These are phyloP conservation scores for Yponomeuta plumbellus DNA, from an alignment of 2,888 invertebrate genomes.

Conservation along the genomic window DNA sequence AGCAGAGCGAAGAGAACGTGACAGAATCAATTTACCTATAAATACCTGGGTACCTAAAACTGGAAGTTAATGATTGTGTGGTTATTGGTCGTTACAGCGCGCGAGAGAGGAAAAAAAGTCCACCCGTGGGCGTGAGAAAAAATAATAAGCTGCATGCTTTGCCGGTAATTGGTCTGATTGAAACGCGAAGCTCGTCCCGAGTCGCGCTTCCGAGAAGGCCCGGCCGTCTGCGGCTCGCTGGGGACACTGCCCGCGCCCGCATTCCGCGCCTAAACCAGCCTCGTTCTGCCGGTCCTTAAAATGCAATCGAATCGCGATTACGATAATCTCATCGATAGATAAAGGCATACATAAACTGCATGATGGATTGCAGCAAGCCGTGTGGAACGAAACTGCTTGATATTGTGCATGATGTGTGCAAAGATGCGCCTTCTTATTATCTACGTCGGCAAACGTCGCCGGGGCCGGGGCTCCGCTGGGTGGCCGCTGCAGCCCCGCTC, in stretches of 20 bases:
- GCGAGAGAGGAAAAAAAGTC: neutral
- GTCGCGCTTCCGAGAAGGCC: slow-evolving; percentile 55
- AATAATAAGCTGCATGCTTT: slow-evolving; percentile 48
- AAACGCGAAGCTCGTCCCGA: slow-evolving; percentile 62
- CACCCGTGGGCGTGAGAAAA: slow-evolving; percentile 46
- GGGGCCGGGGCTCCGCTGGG: slow-evolving; percentile 60
- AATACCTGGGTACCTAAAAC: neutral
- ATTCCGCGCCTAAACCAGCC: slow-evolving; percentile 7
- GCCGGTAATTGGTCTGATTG: slow-evolving; percentile 73
- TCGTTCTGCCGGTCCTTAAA: slow-evolving; percentile 23
- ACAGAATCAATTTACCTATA: neutral
- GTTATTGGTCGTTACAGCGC: neutral
- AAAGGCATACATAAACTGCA: neutral
- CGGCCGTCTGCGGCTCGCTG: slow-evolving; percentile 48
- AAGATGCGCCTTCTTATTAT: slow-evolving; percentile 62
- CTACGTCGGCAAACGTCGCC: slow-evolving; percentile 43
- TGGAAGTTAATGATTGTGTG: neutral
- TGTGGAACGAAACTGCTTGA: slow-evolving; percentile 37
- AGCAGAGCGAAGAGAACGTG: neutral
- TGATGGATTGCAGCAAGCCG: slow-evolving; percentile 3
- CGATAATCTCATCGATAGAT: neutral
- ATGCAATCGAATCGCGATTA: slow-evolving; percentile 20
- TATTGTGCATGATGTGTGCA: slow-evolving; percentile 40
- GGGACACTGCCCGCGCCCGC: slow-evolving; percentile 43
- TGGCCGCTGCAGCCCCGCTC: slow-evolving; percentile 34